Base-by-base conservation (phyloP, 2,888 invertebrate species). In the Notodonta dromedarius region DNA sequence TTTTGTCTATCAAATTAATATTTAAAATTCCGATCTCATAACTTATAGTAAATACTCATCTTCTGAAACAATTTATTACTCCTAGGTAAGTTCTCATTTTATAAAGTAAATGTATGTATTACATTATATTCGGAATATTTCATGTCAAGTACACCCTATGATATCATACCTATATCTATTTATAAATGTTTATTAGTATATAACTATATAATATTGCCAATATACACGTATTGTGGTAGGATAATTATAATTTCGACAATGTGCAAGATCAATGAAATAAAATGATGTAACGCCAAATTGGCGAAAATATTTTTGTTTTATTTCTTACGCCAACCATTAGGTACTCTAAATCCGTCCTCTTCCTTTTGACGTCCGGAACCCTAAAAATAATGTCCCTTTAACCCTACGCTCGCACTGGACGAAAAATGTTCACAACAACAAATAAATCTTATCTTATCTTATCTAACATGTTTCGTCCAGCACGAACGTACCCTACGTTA, bases 191-290 rank as follows among this genome's bases (percentile, higher is more conserved):
- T 81, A 77, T 73, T 71, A 56, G 62, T 73, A 71, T 70, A 55
- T 61, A 66, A 77, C 80, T 73, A 71, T 70, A 55, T 61, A 66
- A 77, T 81, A 79, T 77, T 80, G 80, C 81, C 81, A 83, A 82
- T 83, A 82, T 84, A 85, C 80, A 83, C 76, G 75, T 80, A 83
- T 76, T 77, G 82, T 86, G 85, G 85, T 83, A 81, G 78, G 58
- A 76, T 24, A 24, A 24, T 24, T 74, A 83, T 74, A 80, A 84
- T 86, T 86, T 86, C 78, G 74, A 82, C 78, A 84, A 83, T 86
- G 79, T 87, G 86, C 85, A 88, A 88, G 73, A 77, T 82, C 79
- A 79, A 82, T 78, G 78, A 85, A 89, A 90, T 86, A 89, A 88
- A 84, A 86, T 77, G 66, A 80, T 83, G 79, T 73, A 65, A 75